These are phyloP conservation scores for Sardina pilchardus DNA, from an alignment of 2,113 vertebrate genomes.

Conservation along the genomic window DNA sequence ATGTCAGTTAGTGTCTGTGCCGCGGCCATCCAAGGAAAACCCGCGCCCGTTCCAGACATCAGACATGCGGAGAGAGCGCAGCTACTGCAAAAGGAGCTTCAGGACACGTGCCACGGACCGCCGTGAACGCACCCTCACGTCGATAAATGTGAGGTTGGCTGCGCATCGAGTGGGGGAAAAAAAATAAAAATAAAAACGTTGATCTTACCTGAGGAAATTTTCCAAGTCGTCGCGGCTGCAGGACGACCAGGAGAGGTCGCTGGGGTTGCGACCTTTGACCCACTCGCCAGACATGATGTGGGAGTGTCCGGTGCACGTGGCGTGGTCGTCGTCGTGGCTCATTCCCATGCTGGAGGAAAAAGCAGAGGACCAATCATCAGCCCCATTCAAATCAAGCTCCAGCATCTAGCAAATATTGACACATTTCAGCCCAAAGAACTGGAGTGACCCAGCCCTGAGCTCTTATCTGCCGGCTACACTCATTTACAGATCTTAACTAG, in stretches of 20 bases:
- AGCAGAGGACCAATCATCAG: not conserved
- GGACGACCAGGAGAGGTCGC: constrained; percentile 94
- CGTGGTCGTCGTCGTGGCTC: constrained; percentile 93
- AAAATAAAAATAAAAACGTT: not conserved
- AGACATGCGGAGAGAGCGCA: not conserved
- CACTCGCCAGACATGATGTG: constrained; percentile 99
- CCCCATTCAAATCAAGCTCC: no score
- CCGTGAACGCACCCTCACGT: not conserved
- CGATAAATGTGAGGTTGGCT: not conserved
- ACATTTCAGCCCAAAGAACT: not conserved
- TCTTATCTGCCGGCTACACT: not conserved
- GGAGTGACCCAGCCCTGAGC: not conserved
- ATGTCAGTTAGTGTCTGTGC: not conserved
- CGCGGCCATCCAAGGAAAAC: not conserved
- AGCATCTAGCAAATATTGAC: not conserved
- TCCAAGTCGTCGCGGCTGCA: constrained; percentile 93
- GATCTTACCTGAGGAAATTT: constrained; percentile 90
- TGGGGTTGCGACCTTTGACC: constrained; percentile 96
- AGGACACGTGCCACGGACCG: not conserved
- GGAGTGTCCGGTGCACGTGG: constrained; percentile 83
- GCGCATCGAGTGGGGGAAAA: not conserved
- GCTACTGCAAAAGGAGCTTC: not conserved
- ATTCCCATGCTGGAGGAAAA: constrained; percentile 85
- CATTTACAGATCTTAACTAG: constrained; percentile 5
- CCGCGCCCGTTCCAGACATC: not conserved